Base-by-base conservation (phyloP, 1,140 invertebrate species). In the Zophobas morio region DNA sequence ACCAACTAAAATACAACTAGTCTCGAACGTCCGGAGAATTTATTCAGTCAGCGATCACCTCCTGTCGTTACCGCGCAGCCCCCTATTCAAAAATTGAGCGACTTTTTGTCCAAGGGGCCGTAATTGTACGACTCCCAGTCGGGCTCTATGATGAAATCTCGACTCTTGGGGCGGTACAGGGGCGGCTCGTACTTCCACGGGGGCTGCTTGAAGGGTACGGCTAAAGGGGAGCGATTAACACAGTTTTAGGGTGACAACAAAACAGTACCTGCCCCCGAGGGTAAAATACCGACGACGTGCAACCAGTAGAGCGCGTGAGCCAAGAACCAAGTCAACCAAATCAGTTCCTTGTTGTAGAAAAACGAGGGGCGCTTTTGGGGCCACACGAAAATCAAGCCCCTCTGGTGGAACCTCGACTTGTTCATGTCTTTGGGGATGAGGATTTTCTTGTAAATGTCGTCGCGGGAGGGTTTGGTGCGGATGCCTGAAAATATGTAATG, bases 141-240 rank as follows among this genome's bases (percentile, higher is more conserved):
- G 1, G 84, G 84, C 76, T 85, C 84, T 56, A 85, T 85, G 54
- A 84, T 82, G 40, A 81, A 85, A 78, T 85, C 83, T 57, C 80
- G 79, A 51, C 79, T 82, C 74, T 79, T 76, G 1, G 83, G 82
- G 75, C 77, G 81, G 33, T 74, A 82, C 5, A 83, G 53, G 6
- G 76, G 80, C 4, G 46, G 66, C 51, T 73, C 77, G 70, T 77
- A 82, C 6, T 71, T 80, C 83, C 83, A 85, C 2, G 80, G 79
- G 0, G 84, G 84, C 74, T 80, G 75, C 20, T 79, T 75, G 20
- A 84, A 71, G 1, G 79, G 71, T 53, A 85, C 36, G 32, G 78
- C 81, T 80, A 73, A 73, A 36, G 8, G 1, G 37, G 6, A 6
- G 56, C 1, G 20, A 63, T 6, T 4, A 34, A 53, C 39, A 36